Base-by-base conservation (phyloP, 2,888 invertebrate species). In the Lochmaea capreae region DNA sequence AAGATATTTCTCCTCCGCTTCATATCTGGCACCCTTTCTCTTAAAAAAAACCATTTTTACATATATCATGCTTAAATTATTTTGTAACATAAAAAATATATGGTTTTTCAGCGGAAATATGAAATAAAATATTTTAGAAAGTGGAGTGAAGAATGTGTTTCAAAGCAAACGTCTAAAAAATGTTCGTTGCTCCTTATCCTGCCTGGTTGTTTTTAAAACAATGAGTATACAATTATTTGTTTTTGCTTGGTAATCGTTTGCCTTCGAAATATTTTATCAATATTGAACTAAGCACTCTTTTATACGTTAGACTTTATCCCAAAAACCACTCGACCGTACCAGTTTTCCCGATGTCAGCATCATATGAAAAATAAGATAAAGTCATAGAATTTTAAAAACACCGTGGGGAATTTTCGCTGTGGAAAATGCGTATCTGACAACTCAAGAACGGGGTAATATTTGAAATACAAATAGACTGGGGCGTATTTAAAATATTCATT, bases 381-480 rank as follows among this genome's bases (percentile, higher is more conserved):
- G 79, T 76, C 78, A 77, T 79, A 80, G 80, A 81, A 78, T 82
- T 81, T 81, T 81, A 81, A 82, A 6, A 80, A 76, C 81, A 76
- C 82, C 81, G 80, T 75, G 71, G 78, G 79, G 82, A 77, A 79
- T 75, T 79, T 76, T 80, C 78, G 67, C 71, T 68, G 80, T 72
- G 79, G 80, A 81, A 82, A 80, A 82, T 81, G 82, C 81, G 81
- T 83, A 69, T 73, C 73, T 67, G 61, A 63, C 65, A 73, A 69
- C 77, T 76, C 78, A 78, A 80, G 80, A 80, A 81, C 79, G 80
- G 80, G 78, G 79, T 76, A 75, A 75, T 79, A 83, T 84, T 83
- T 83, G 83, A 83, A 83, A 83, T 84, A 82, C 83, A 81, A 83
- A 84, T 82, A 67, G 57, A 58, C 59, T 43, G 58, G 58, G 42